Base-by-base conservation (phyloP, 1,140 invertebrate genomes). In the Alviniconcha marisindica region DNA sequence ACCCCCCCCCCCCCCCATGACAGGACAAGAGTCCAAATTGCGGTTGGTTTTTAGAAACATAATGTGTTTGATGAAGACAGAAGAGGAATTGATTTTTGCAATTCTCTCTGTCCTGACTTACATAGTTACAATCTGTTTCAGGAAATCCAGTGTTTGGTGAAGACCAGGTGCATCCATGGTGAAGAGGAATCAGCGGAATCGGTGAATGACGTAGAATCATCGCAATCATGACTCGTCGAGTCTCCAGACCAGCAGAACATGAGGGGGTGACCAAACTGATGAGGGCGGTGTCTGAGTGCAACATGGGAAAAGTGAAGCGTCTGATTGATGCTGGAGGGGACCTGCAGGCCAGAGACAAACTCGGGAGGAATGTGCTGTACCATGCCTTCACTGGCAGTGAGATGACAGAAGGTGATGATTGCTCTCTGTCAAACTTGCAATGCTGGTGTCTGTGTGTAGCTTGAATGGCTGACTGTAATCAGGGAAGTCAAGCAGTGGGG, bases 351-450 rank as follows among this genome's bases (percentile, higher is more conserved):
- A 56, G 84, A 69, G 84, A 85, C 79, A 81, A 71, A 24, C 48
- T 4, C 14, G 84, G 84, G 1, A 77, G 69, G 48, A 85, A 81
- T 78, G 76, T 77, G 36, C 33, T 85, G 3, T 85, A 85, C 54
- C 80, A 85, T 82, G 84, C 84, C n/a, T 82, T 85, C 36, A 36
- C 79, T 28, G 60, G 66, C 54, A 77, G n/a, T 36, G n/a, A 69
- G 63, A 21, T 69, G 42, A 44, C 33, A 24, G 15, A 82, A 80
- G 81, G 78, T 82, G 60, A 71, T 12, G 21, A 40, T 66, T 66
- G 10, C 18, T 10, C 5, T 48, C 48, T 51, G 2, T n/a, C n/a
- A n/a, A n/a, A n/a, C n/a, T n/a, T n/a, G n/a, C n/a, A n/a, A n/a
- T n/a, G n/a, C n/a, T n/a, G n/a, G n/a, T n/a, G n/a, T n/a, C n/a